Conservation (phyloP, 2,113 vertebrate genomes). For the Galemys pyrenaicus region DNA sequence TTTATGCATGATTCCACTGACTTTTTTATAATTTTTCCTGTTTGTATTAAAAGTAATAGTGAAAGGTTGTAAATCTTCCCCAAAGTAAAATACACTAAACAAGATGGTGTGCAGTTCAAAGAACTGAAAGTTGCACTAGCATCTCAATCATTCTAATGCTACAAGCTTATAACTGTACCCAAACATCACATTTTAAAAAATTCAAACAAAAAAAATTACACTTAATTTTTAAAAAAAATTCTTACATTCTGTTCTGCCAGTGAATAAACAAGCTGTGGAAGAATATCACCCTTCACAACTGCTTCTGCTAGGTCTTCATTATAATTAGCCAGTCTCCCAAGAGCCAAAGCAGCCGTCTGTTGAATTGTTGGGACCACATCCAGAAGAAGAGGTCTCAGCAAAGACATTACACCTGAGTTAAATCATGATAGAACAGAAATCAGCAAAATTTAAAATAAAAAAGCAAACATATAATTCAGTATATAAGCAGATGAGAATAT, state of each 20-base stretch:
- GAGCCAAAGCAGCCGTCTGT: constrained; percentile 93
- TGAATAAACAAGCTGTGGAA: constrained; percentile 92
- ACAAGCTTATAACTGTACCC: neutral
- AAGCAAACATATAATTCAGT: constrained; percentile 4
- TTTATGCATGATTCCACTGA: neutral
- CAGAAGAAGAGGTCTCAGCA: constrained; percentile 93
- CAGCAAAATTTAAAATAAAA: neutral
- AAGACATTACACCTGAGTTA: constrained; percentile 91
- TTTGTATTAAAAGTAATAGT: constrained; percentile 16
- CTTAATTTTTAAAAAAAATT: neutral
- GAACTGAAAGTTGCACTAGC: neutral
- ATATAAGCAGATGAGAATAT: constrained; percentile 1
- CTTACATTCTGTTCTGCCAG: constrained; percentile 93
- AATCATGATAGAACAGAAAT: constrained; percentile 67
- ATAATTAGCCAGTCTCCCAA: constrained; percentile 94
- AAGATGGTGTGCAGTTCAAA: constrained; percentile 18
- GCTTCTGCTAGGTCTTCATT: constrained; percentile 93
- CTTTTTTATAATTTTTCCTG: constrained; percentile 2
- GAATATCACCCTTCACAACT: constrained; percentile 92
- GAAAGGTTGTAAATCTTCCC: neutral
- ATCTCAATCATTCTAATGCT: constrained; percentile 12
- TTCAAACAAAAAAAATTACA: neutral
- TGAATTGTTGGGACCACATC: constrained; percentile 93
- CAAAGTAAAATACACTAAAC: neutral
- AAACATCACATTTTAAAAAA: neutral